These are phyloP conservation scores for Tamandua tetradactyla DNA, from an alignment of 2,797 vertebrate genomes.

Conservation along the genomic window DNA sequence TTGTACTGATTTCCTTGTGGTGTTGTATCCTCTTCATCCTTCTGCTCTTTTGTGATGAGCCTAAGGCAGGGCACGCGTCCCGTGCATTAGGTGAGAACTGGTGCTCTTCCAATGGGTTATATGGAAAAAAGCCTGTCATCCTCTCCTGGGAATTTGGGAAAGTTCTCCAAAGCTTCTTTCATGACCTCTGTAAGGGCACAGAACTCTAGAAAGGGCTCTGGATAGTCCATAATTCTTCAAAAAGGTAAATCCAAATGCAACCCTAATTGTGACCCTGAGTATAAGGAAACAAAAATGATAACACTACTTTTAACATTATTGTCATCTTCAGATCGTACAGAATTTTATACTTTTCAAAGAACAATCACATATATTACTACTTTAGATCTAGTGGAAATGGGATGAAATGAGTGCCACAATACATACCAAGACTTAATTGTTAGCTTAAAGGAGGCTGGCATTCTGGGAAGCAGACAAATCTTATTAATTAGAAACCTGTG, in stretches of 20 bases:
- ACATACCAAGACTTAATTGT: neutral
- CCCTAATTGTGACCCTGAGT: neutral
- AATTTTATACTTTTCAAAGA: neutral
- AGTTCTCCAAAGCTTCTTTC: neutral
- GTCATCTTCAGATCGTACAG: neutral
- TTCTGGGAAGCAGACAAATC: neutral
- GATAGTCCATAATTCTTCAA: neutral
- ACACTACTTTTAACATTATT: neutral
- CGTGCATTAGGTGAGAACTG: no score
- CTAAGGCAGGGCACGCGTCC: no score
- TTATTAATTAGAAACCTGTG: neutral
- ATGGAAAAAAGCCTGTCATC: neutral
- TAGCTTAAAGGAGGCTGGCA: neutral
- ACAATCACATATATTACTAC: neutral
- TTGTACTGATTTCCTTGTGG: no score
- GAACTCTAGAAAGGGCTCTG: neutral
- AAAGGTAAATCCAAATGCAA: neutral
- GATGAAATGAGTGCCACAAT: neutral
- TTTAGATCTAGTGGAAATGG: neutral
- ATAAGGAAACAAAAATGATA: neutral
- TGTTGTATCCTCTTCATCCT: no score
- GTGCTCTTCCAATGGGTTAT: neutral
- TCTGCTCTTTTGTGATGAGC: no score
- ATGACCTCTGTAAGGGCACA: neutral
- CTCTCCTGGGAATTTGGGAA: neutral